phyloP scores from a whole-genome alignment of 53 echinoderm and acorn worm species.

The Actinopyga echinites region DNA sequence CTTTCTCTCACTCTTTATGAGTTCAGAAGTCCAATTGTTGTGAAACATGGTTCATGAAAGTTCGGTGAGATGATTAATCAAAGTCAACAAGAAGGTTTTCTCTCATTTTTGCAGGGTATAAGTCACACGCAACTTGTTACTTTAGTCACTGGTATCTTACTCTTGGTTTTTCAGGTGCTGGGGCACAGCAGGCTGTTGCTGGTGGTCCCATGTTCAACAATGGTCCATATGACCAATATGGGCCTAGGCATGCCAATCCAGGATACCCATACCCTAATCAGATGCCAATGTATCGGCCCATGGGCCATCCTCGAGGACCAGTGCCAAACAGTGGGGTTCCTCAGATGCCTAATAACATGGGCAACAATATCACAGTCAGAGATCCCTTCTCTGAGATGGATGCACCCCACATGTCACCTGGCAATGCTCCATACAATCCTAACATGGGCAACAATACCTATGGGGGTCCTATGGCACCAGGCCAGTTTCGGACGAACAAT shows the following conservation, averaged over 20 bases:
- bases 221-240: slow-evolving; percentile 62
- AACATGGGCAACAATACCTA: slow-evolving; percentile 36
- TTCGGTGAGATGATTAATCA: too few species aligned
- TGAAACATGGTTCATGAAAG: too few species aligned
- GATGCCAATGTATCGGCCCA: slow-evolving; percentile 61
- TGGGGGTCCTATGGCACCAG: slow-evolving; percentile 8
- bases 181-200: neutral
- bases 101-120: too few species aligned
- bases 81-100: too few species aligned
- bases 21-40: too few species aligned
- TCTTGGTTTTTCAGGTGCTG: neutral
- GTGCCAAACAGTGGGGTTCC: slow-evolving; percentile 65
- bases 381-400: slow-evolving; percentile 92
- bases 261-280: slow-evolving; percentile 77
- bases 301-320: slow-evolving; percentile 41
- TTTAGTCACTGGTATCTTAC: neutral
- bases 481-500: slow-evolving; percentile 14
- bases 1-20: too few species aligned
- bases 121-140: neutral
- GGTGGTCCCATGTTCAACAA: slow-evolving; percentile 32
- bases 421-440: slow-evolving; percentile 2
- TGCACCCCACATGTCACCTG: slow-evolving; percentile 37
- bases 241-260: slow-evolving; percentile 53
- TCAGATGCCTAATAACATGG: slow-evolving; percentile 87
- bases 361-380: slow-evolving; percentile 87